A percentile compares a stretch with the other conserved stretches of the same genome.
These are phyloP conservation scores for Nowickia ferox DNA, from an alignment of 2,888 invertebrate species.

Conservation along the genomic window DNA sequence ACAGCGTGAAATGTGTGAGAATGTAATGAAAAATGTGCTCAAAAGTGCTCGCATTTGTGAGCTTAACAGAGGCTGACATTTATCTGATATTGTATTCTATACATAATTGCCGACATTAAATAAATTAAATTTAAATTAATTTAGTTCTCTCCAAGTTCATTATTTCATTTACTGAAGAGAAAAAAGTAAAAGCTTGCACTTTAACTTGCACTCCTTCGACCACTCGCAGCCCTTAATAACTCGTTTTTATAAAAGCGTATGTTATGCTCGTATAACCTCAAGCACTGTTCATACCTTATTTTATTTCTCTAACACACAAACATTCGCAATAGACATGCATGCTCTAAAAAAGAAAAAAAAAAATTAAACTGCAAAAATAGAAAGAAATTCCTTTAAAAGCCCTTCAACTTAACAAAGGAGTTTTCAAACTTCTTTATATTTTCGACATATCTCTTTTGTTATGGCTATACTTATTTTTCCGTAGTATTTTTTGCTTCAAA, in stretches of 20 bases:
- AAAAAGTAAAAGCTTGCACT: background rate
- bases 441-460: constrained; percentile 20
- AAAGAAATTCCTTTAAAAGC: constrained; percentile 58
- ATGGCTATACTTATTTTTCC: constrained; percentile 3
- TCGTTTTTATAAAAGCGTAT: background rate
- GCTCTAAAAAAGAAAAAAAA: constrained; percentile 11
- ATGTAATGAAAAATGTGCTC: too few relatives aligned
- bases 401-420: constrained; percentile 62
- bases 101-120: too few relatives aligned
- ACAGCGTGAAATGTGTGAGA: too few relatives aligned
- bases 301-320: constrained; percentile 1
- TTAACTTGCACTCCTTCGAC: background rate
- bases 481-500: constrained; percentile 24
- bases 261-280: background rate
- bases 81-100: too few relatives aligned
- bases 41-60: too few relatives aligned
- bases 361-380: constrained; percentile 40
- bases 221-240: background rate
- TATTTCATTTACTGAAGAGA: background rate
- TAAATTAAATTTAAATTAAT: too few relatives aligned
- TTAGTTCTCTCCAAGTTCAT: too few relatives aligned
- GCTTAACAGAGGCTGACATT: too few relatives aligned
- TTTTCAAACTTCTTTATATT: constrained; percentile 55
- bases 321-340: constrained; percentile 29
- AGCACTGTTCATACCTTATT: constrained; percentile 17